Conservation (phyloP, 2,888 invertebrate species). For the Tetranychus piercei region DNA sequence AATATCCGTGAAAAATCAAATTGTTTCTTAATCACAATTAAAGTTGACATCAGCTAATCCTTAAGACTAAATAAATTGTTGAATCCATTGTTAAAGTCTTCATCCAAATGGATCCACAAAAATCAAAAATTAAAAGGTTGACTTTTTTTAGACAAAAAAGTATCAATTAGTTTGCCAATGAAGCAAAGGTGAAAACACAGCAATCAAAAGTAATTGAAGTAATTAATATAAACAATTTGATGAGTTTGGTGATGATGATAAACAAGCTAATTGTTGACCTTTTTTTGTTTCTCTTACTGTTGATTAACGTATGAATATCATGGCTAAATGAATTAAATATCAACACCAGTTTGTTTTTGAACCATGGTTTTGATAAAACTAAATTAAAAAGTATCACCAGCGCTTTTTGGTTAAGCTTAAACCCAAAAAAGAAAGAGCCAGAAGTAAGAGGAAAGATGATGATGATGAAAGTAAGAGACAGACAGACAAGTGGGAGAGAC, state of each 20-base stretch:
- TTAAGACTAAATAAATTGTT: not conserved
- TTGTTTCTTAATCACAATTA: not conserved
- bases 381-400: not conserved
- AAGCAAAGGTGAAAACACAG: too few relatives aligned
- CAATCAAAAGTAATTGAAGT: too few relatives aligned
- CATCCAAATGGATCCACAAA: too few relatives aligned
- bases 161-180: too few relatives aligned
- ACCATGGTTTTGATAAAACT: not conserved
- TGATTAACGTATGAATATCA: too few relatives aligned
- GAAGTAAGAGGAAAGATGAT: not conserved
- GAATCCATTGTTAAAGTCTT: not conserved
- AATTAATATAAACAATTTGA: too few relatives aligned
- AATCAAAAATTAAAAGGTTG: too few relatives aligned
- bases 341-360: not conserved
- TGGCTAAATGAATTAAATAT: too few relatives aligned
- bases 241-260: too few relatives aligned
- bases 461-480: slow-evolving; percentile 3
- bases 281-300: too few relatives aligned
- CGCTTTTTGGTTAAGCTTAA: not conserved
- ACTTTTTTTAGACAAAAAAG: too few relatives aligned
- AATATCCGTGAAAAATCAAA: not conserved
- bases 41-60: not conserved
- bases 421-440: not conserved
- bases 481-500: slow-evolving; percentile 6
- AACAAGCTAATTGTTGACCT: too few relatives aligned